Percentiles rank a stretch among this genome's conserved stretches.
phyloP scores from a whole-genome alignment of 2,113 vertebrate genomes.

The Anhinga anhinga region DNA sequence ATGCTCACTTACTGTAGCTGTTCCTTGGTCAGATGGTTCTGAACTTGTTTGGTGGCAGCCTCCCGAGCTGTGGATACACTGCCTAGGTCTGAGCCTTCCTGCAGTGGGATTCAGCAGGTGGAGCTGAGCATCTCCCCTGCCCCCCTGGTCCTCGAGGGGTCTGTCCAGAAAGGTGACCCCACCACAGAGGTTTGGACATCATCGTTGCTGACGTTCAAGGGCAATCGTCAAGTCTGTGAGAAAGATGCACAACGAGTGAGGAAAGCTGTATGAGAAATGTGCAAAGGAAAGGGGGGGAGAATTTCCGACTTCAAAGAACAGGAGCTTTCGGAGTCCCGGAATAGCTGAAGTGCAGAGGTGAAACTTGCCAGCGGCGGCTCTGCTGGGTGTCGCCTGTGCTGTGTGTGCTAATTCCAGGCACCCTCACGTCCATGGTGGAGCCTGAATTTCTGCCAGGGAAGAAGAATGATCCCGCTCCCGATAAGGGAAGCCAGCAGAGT shows the following conservation, averaged over 20 bases:
- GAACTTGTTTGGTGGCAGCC: background rate
- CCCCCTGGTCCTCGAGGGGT: background rate
- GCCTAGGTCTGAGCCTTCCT: background rate
- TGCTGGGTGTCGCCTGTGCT: background rate
- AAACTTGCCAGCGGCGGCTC: too few relatives aligned
- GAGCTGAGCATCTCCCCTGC: background rate
- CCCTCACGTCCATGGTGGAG: fast-evolving
- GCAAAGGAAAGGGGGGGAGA: background rate
- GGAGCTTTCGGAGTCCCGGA: background rate
- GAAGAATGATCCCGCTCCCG: background rate
- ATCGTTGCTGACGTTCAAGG: fast-evolving
- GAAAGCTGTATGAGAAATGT: background rate
- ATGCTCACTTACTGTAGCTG: background rate
- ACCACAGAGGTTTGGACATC: background rate
- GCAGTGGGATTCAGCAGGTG: background rate
- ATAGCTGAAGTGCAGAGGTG: background rate
- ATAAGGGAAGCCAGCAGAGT: too few relatives aligned
- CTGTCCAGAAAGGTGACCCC: background rate
- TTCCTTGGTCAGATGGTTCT: background rate
- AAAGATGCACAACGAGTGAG: background rate
- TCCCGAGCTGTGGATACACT: background rate
- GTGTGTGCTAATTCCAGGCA: background rate
- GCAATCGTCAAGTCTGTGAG: background rate
- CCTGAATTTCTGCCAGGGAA: background rate
- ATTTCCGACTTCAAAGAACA: background rate